Percentiles rank a stretch among this genome's conserved stretches.
Evolutionary conservation across 2,113 vertebrate genomes (phyloP).

Genomic region (Pygoscelis adeliae): DNA sequence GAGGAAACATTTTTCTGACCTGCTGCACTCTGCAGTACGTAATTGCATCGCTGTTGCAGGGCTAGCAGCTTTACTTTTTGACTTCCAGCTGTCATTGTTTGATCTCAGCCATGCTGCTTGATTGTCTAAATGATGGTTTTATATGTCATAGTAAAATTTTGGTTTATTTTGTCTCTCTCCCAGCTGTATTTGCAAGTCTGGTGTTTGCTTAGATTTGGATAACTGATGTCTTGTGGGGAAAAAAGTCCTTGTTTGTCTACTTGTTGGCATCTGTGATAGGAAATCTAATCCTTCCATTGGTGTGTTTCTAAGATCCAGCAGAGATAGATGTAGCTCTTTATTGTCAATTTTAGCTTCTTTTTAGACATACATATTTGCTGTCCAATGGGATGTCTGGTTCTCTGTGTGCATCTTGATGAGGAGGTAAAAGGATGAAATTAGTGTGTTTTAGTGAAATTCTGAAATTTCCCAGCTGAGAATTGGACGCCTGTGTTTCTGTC

Average conservation of each 20-base stretch:
- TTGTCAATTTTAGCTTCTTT: neutral
- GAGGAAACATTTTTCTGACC: neutral
- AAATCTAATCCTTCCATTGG: slow-evolving; percentile 15
- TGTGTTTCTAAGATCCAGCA: neutral
- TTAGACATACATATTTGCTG: neutral
- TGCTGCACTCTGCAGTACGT: neutral
- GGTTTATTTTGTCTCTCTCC: slow-evolving; percentile 23
- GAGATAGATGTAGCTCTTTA: neutral
- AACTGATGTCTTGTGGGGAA: slow-evolving; percentile 10
- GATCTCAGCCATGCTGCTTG: neutral
- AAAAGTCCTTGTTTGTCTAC: slow-evolving; percentile 40
- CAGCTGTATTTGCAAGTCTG: slow-evolving; percentile 48
- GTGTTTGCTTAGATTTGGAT: slow-evolving; percentile 49
- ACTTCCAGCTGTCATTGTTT: slow-evolving; percentile 18
- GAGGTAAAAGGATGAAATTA: slow-evolving; percentile 11
- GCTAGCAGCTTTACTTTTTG: slow-evolving; percentile 27
- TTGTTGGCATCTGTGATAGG: slow-evolving; percentile 18
- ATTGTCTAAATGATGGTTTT: slow-evolving; percentile 24
- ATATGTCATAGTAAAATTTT: slow-evolving; percentile 12
- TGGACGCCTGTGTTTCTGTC: neutral
- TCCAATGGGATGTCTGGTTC: neutral
- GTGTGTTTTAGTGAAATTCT: neutral
- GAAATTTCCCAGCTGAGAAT: slow-evolving; percentile 2
- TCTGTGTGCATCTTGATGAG: slow-evolving; percentile 15
- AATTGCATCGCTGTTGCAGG: neutral